phyloP scores from a whole-genome alignment of 2,797 vertebrate species.

The Hyperoplus immaculatus region DNA sequence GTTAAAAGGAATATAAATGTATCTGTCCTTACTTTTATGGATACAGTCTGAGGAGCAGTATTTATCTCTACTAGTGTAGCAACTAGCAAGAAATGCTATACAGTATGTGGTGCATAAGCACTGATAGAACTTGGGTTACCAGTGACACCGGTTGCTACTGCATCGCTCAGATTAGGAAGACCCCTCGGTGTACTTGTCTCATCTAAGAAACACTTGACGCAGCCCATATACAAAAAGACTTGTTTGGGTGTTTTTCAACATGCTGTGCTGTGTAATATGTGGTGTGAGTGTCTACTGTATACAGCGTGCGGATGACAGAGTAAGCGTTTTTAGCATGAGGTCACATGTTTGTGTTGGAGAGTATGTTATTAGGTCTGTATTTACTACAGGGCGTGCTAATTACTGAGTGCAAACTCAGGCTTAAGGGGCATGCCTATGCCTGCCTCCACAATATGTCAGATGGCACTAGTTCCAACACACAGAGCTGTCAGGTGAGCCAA shows the following conservation, averaged over 20 bases:
- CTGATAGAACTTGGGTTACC: constrained; percentile 37
- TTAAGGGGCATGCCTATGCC: background rate
- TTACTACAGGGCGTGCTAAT: background rate
- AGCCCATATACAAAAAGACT: background rate
- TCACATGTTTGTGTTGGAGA: background rate
- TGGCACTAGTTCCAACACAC: background rate
- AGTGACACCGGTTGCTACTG: constrained; percentile 19
- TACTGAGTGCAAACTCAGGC: background rate
- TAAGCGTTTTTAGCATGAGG: background rate
- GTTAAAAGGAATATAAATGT: background rate
- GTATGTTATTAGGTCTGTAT: background rate
- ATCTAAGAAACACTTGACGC: constrained; percentile 23
- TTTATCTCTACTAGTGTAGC: background rate
- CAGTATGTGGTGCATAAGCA: background rate
- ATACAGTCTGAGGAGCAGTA: background rate
- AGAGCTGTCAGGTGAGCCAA: background rate
- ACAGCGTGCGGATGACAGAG: background rate
- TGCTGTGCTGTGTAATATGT: background rate
- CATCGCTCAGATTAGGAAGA: constrained; percentile 36
- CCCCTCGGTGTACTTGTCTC: constrained; percentile 13
- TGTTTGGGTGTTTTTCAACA: background rate
- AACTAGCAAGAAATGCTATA: background rate
- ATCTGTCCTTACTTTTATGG: background rate
- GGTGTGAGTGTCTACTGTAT: background rate
- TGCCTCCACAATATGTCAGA: background rate